Conservation (phyloP, 2,888 invertebrate genomes). For the Acleris emargana region DNA sequence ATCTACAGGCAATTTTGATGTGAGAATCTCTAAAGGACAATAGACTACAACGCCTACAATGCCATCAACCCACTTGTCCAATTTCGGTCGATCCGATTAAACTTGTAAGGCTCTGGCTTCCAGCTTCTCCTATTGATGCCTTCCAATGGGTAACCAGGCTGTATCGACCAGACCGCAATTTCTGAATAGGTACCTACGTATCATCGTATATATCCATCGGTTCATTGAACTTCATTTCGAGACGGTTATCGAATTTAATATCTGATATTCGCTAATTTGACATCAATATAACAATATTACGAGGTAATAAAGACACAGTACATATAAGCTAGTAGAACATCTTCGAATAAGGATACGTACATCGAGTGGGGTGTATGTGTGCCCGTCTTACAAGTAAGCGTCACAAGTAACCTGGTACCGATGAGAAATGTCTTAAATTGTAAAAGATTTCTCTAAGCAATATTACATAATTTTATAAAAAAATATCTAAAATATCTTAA, state of each 20-base stretch:
- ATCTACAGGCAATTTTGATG: no score
- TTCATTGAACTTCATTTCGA: conserved; percentile 23
- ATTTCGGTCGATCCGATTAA: conserved; percentile 13
- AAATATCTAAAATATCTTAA: no score
- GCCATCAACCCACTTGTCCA: not conserved
- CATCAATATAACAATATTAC: conserved; percentile 16
- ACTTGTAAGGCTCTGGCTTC: not conserved
- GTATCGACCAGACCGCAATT: conserved; percentile 25
- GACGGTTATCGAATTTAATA: conserved; percentile 13
- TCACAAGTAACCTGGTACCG: no score
- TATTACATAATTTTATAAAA: no score
- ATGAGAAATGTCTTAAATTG: no score
- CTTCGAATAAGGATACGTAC: no score
- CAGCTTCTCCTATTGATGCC: conserved; percentile 2
- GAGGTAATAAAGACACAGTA: conserved; percentile 5
- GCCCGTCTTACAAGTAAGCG: no score
- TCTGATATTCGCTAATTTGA: conserved; percentile 17
- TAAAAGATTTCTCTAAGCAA: no score
- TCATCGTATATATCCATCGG: conserved; percentile 14
- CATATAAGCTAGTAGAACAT: no score
- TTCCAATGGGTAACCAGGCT: conserved; percentile 11
- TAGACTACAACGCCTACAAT: not conserved
- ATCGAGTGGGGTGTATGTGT: no score
- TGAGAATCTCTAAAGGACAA: no score
- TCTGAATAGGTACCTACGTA: conserved; percentile 12